phyloP scores from a whole-genome alignment of 2,888 invertebrate species.

The Cephus sareptanus region DNA sequence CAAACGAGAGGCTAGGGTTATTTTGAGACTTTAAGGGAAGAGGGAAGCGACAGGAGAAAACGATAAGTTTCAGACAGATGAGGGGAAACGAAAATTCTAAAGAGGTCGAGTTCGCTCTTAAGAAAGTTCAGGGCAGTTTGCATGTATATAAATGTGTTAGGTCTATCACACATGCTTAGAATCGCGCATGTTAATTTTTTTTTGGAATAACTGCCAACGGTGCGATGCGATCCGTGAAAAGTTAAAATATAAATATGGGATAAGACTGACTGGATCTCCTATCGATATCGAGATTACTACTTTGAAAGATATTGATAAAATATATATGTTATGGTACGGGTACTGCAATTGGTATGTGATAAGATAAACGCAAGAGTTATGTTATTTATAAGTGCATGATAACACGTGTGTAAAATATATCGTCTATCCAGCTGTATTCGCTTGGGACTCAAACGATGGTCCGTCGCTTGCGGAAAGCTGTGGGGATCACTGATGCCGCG shows the following conservation, averaged over 20 bases:
- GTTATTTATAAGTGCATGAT: neutral
- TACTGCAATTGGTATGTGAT: neutral
- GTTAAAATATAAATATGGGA: too few species aligned
- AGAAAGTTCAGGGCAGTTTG: constrained; percentile 6
- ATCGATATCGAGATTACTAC: neutral
- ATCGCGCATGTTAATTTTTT: neutral
- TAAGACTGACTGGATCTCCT: neutral
- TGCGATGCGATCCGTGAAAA: neutral
- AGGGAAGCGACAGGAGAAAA: neutral
- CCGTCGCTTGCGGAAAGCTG: neutral
- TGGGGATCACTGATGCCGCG: neutral
- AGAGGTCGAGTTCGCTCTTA: constrained; percentile 18
- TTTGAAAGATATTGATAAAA: neutral
- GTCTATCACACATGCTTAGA: neutral
- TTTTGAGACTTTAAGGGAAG: constrained; percentile 35
- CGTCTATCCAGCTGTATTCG: neutral
- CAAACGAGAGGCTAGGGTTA: constrained; percentile 44
- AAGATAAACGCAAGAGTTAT: neutral
- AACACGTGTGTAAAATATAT: neutral
- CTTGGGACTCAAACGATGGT: neutral
- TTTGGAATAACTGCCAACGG: neutral
- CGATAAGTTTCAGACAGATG: neutral
- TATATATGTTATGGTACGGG: neutral
- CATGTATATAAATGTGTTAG: neutral
- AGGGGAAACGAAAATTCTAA: constrained; percentile 4